These are phyloP conservation scores for Calidris pugnax DNA, from an alignment of 2,113 vertebrate species.

Conservation along the genomic window DNA sequence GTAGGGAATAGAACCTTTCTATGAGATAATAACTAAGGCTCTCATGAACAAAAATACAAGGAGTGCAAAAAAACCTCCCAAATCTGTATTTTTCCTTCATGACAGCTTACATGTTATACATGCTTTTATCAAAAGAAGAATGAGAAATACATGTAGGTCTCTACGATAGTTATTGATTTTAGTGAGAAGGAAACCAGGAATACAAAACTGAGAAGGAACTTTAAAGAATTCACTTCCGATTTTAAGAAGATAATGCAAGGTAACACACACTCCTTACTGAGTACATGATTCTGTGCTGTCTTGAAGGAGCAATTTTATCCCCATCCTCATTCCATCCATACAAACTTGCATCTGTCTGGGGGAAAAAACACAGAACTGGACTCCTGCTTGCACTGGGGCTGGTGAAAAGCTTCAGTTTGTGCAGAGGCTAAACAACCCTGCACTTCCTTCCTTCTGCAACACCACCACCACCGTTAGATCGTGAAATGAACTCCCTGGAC, in stretches of 20 bases:
- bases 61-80: rapidly evolving
- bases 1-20: not conserved
- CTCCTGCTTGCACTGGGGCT: not conserved
- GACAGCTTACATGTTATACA: not conserved
- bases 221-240: not conserved
- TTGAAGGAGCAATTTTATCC: not conserved
- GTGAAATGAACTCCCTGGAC: not conserved
- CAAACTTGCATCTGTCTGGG: not conserved
- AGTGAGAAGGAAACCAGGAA: not conserved
- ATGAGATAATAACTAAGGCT: not conserved
- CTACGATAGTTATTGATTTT: not conserved
- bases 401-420: not conserved
- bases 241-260: not conserved
- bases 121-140: not conserved
- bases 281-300: not conserved
- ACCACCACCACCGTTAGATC: not conserved
- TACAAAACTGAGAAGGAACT: not conserved
- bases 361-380: not conserved
- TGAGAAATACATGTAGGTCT: not conserved
- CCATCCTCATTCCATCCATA: not conserved
- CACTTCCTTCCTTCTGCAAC: not conserved
- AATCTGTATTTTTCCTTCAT: not conserved
- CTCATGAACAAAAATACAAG: not conserved
- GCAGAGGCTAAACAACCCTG: not conserved
- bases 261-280: not conserved